phyloP scores from a whole-genome alignment of 2,113 vertebrate species.

The Lycocorax pyrrhopterus region DNA sequence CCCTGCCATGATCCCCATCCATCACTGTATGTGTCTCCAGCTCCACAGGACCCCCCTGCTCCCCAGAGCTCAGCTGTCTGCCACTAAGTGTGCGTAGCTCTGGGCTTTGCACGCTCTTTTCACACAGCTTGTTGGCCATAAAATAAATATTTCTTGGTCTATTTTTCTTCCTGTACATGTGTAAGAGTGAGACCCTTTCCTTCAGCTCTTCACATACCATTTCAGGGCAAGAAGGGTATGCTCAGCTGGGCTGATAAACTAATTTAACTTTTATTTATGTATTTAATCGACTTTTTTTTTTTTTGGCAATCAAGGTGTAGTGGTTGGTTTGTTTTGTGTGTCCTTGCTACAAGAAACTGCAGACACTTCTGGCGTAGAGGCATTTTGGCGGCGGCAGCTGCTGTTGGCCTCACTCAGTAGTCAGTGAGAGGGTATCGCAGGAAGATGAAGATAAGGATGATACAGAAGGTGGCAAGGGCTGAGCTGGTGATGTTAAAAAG shows the following conservation, averaged over 20 bases:
- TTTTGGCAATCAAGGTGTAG: not conserved
- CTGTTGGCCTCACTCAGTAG: constrained; percentile 65
- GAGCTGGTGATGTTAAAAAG: constrained; percentile 84
- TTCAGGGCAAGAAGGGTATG: not conserved
- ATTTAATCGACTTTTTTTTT: not conserved
- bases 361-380: constrained; percentile 35
- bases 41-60: not conserved
- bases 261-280: not conserved
- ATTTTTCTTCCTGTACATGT: not conserved
- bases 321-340: not conserved
- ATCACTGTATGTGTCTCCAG: not conserved
- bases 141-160: constrained; percentile 21
- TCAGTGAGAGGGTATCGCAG: constrained; percentile 78
- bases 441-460: constrained; percentile 78
- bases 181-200: constrained; percentile 8
- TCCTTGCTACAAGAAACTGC: constrained; percentile 59
- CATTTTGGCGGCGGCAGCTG: not conserved
- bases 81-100: rapidly evolving
- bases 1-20: not conserved
- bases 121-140: not conserved
- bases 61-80: not conserved
- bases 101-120: not conserved
- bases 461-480: constrained; percentile 78
- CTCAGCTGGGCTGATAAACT: not conserved
- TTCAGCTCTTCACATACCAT: not conserved